A percentile compares a stretch with the other conserved stretches of the same genome.
Evolutionary conservation across 1,140 invertebrate genomes (phyloP).

Genomic region (Augochlora pura): DNA sequence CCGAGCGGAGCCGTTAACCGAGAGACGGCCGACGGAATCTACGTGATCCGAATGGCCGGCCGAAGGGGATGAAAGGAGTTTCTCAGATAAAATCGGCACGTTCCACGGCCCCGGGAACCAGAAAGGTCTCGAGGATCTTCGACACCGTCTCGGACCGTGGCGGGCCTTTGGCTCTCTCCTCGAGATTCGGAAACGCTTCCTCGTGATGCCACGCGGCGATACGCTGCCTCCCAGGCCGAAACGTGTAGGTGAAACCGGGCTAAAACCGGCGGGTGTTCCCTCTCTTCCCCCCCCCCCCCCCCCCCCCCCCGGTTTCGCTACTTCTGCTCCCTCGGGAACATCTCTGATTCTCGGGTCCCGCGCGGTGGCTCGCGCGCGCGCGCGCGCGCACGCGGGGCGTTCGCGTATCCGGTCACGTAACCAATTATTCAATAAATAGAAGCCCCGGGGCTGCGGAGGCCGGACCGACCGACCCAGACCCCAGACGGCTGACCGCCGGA

Average conservation of each 20-base stretch:
- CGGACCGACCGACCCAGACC: not conserved
- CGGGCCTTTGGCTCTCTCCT: conserved; percentile 11
- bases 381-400: not conserved
- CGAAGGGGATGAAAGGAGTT: conserved; percentile 59
- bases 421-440: conserved; percentile 51
- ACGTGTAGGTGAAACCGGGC: not conserved
- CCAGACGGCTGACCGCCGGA: not conserved
- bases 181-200: conserved; percentile 56
- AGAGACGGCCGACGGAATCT: conserved; percentile 45
- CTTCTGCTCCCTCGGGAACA: conserved; percentile 5
- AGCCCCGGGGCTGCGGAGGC: not conserved
- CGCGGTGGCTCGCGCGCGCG: too few species aligned
- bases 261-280: not conserved
- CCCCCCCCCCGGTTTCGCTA: too few species aligned
- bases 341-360: conserved; percentile 8
- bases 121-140: conserved; percentile 32
- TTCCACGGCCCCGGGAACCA: conserved; percentile 30
- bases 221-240: conserved; percentile 8
- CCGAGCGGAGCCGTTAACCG: conserved; percentile 46
- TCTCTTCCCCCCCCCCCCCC: too few species aligned
- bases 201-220: conserved; percentile 49
- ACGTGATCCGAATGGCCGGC: conserved; percentile 60
- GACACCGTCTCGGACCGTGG: conserved; percentile 10
- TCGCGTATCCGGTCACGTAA: conserved; percentile 42
- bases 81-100: conserved; percentile 65